Evolutionary conservation across 1,140 invertebrate genomes (phyloP).

Genomic region (Dryas iulia): DNA sequence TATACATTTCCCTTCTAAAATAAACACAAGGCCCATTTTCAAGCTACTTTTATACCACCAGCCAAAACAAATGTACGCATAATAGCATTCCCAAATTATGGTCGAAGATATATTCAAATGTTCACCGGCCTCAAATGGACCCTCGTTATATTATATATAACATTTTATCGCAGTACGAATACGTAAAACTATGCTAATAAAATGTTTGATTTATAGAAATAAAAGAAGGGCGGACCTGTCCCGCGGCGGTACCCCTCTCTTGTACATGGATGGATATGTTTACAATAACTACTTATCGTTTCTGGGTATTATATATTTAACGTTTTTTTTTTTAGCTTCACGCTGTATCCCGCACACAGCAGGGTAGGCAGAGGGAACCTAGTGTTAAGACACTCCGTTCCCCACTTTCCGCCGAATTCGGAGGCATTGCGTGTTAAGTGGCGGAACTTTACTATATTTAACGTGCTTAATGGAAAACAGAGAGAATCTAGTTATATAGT

Average conservation of each 20-base stretch:
- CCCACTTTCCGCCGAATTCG: no score
- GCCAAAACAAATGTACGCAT: background rate
- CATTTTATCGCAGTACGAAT: slow-evolving; percentile 8
- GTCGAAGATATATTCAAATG: background rate
- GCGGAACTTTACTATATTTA: no score
- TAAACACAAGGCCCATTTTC: background rate
- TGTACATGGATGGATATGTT: background rate
- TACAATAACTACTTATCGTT: background rate
- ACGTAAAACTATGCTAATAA: slow-evolving; percentile 25
- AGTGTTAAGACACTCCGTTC: no score
- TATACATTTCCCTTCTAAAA: background rate
- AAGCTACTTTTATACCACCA: background rate
- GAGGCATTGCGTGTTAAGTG: no score
- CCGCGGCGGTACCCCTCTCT: background rate
- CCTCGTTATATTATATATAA: slow-evolving; percentile 7
- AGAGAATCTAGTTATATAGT: background rate
- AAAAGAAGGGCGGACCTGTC: background rate
- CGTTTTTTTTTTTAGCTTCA: no score
- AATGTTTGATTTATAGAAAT: slow-evolving; percentile 19
- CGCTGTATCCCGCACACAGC: no score
- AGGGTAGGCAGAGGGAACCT: no score
- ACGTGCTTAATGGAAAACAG: no score
- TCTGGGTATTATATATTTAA: no score
- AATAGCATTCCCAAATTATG: background rate
- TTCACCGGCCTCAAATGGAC: background rate